A percentile compares a stretch with the other conserved stretches of the same genome.
These are phyloP conservation scores for Psittacus erithacus DNA, from an alignment of 2,113 vertebrate genomes.

Conservation along the genomic window DNA sequence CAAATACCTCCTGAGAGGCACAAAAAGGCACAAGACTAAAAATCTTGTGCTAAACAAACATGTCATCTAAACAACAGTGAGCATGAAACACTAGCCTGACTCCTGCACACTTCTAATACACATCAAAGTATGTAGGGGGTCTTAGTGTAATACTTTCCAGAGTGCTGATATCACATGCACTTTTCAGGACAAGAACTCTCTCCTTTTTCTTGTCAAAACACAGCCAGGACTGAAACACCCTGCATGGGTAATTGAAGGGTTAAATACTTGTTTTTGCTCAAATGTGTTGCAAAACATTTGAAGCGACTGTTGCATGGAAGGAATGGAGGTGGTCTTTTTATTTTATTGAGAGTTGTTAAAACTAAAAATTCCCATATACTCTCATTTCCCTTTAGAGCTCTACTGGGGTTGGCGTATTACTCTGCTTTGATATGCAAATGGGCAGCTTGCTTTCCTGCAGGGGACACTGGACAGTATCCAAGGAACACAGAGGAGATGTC, in stretches of 20 bases:
- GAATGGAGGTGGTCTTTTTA: background rate
- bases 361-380: constrained; percentile 68
- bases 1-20: background rate
- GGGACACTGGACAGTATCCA: constrained; percentile 76
- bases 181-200: background rate
- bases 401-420: constrained; percentile 73
- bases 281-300: background rate
- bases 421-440: constrained; percentile 86
- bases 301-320: background rate
- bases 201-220: background rate
- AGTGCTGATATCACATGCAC: fast-evolving
- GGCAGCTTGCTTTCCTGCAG: constrained; percentile 79
- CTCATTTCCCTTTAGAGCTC: constrained; percentile 74
- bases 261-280: constrained; percentile 37
- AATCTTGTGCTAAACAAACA: background rate
- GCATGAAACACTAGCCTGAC: background rate
- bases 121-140: background rate
- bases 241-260: background rate
- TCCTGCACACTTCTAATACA: background rate
- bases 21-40: background rate
- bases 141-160: background rate
- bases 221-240: background rate
- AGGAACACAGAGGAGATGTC: constrained; percentile 76
- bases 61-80: background rate
- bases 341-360: constrained; percentile 59